A percentile compares a stretch with the other conserved stretches of the same genome.
These are phyloP conservation scores for Megathymus violae DNA, from an alignment of 1,140 invertebrate genomes.

Conservation along the genomic window DNA sequence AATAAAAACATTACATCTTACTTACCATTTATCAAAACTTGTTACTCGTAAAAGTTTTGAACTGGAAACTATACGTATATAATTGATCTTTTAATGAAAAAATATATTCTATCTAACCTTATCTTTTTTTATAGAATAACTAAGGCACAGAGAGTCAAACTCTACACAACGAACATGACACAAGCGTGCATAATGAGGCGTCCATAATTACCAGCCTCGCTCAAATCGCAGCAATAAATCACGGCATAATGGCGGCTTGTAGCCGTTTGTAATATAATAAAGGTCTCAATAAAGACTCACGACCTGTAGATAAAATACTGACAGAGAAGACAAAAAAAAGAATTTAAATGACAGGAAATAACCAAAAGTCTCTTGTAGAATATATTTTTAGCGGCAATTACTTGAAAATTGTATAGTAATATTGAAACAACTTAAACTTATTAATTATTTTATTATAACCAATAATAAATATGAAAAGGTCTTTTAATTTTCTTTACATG, in stretches of 20 bases:
- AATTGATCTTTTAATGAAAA: no score
- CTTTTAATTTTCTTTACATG: no score
- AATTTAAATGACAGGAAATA: neutral
- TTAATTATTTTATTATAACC: no score
- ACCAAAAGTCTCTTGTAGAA: no score
- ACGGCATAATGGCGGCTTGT: constrained; percentile 40
- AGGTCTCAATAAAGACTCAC: constrained; percentile 49
- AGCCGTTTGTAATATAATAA: constrained; percentile 50
- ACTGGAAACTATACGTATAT: no score
- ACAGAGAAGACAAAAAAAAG: constrained; percentile 10
- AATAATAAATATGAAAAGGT: no score
- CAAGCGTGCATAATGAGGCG: constrained; percentile 32
- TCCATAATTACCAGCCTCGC: constrained; percentile 42
- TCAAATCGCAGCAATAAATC: constrained; percentile 47
- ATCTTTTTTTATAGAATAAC: constrained; percentile 6
- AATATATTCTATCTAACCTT: neutral
- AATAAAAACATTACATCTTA: no score
- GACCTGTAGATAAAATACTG: constrained; percentile 13
- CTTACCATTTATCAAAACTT: no score
- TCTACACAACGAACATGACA: constrained; percentile 20
- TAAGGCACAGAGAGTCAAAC: constrained; percentile 8
- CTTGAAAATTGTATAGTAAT: no score
- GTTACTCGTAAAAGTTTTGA: no score
- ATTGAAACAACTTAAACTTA: no score
- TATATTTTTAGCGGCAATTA: no score